Evolutionary conservation across 2,113 vertebrate species (phyloP).

Genomic region (Larimichthys crocea): DNA sequence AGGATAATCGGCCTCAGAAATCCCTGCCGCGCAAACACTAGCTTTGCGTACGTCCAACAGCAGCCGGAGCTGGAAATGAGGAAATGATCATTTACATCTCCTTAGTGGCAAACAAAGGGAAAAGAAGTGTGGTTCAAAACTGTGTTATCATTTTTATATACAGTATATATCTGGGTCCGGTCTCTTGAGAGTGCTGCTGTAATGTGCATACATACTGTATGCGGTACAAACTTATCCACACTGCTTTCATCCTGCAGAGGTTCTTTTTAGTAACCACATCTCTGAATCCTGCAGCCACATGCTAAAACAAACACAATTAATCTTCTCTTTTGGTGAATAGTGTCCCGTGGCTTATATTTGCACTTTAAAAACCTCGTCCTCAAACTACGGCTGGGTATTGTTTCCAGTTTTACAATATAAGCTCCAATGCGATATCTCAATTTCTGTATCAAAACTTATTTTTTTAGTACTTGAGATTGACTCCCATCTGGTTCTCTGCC

Average conservation of each 20-base stretch:
- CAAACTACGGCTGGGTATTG: background rate
- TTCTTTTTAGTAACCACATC: conserved; percentile 4
- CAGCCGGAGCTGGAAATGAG: conserved; percentile 17
- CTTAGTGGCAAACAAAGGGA: conserved; percentile 47
- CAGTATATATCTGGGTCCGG: background rate
- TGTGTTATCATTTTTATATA: background rate
- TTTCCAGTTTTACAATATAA: background rate
- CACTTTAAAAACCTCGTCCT: background rate
- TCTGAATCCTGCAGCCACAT: background rate
- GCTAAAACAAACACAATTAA: conserved; percentile 12
- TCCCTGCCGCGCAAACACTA: conserved; percentile 36
- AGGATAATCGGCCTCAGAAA: conserved; percentile 50
- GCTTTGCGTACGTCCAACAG: background rate
- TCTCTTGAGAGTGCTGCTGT: conserved; percentile 1
- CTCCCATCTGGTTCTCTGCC: background rate
- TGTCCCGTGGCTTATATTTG: background rate
- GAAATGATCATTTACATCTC: conserved; percentile 45
- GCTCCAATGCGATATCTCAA: background rate
- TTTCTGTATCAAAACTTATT: background rate
- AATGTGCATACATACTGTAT: background rate
- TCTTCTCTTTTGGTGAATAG: background rate
- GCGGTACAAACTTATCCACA: background rate
- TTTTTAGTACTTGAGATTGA: background rate
- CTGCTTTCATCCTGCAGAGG: background rate
- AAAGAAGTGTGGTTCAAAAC: background rate